These are phyloP conservation scores for Porites lutea DNA, from an alignment of 64 coral and sea anemone genomes.

Conservation along the genomic window DNA sequence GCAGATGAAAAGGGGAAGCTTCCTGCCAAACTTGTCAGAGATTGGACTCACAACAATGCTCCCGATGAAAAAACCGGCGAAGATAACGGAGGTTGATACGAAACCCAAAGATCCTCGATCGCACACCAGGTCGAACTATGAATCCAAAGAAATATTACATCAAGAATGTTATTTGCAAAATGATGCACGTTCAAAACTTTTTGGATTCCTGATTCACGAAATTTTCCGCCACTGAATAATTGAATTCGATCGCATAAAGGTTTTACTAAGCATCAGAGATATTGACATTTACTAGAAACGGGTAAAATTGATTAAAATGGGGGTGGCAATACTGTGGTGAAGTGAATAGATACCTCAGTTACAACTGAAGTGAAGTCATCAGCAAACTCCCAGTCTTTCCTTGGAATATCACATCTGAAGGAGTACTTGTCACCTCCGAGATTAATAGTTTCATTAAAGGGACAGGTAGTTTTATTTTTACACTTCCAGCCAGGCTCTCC, in stretches of 20 bases:
- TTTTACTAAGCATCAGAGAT: background rate
- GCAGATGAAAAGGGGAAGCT: slow-evolving; percentile 50
- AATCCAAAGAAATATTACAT: too few relatives aligned
- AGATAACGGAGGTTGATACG: slow-evolving; percentile 54
- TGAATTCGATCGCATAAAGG: too few relatives aligned
- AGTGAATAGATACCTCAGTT: slow-evolving; percentile 7
- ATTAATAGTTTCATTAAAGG: slow-evolving; percentile 7
- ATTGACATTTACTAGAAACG: too few relatives aligned
- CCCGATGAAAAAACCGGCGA: slow-evolving; percentile 45
- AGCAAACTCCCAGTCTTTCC: slow-evolving; percentile 61
- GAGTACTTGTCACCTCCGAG: slow-evolving; percentile 23
- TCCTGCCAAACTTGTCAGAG: slow-evolving; percentile 70
- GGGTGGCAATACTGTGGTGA: too few relatives aligned
- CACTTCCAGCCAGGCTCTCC: slow-evolving; percentile 18
- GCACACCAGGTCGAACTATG: slow-evolving; percentile 69
- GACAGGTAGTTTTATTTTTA: slow-evolving; percentile 62
- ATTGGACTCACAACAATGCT: slow-evolving; percentile 31
- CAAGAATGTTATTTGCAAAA: too few relatives aligned
- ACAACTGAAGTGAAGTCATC: slow-evolving; percentile 46
- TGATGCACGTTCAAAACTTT: too few relatives aligned
- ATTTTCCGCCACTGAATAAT: too few relatives aligned
- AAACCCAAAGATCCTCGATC: slow-evolving; percentile 40
- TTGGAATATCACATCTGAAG: slow-evolving; percentile 59
- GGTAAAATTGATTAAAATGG: background rate
- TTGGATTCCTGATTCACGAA: too few relatives aligned